Conservation (phyloP, 2,113 vertebrate genomes). For the Carassius auratus region DNA sequence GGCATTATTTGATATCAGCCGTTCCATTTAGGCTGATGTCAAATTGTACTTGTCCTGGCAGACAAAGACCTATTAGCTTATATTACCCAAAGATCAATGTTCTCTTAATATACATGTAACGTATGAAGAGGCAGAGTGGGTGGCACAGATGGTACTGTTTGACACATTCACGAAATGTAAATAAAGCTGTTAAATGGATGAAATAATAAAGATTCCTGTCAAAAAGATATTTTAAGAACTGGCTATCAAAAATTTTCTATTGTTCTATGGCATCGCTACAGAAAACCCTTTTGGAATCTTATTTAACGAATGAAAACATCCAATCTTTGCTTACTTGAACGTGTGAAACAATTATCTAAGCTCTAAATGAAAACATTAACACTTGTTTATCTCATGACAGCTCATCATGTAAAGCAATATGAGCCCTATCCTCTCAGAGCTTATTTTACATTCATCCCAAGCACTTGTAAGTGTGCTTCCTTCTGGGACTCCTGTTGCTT, state of each 20-base stretch:
- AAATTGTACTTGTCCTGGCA: slow-evolving; percentile 13
- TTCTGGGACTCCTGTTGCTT: neutral
- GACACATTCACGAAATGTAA: neutral
- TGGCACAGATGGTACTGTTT: neutral
- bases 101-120: neutral
- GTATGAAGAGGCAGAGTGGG: neutral
- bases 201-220: slow-evolving; percentile 30
- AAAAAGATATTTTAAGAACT: neutral
- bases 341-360: slow-evolving; percentile 22
- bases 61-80: slow-evolving; percentile 24
- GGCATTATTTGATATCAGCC: neutral
- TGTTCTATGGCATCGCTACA: neutral
- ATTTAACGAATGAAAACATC: slow-evolving; percentile 6
- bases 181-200: slow-evolving; percentile 19
- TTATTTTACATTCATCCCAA: neutral
- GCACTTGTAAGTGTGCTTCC: neutral
- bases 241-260: neutral
- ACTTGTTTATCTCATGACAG: slow-evolving; percentile 19
- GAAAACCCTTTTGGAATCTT: neutral
- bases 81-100: slow-evolving; percentile 5
- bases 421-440: neutral
- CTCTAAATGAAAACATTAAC: slow-evolving; percentile 36
- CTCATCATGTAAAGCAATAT: slow-evolving; percentile 9
- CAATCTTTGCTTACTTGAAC: slow-evolving; percentile 11
- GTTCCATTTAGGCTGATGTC: neutral